These are phyloP conservation scores for Hypotaenidia okinawae DNA, from an alignment of 2,797 vertebrate species.

Conservation along the genomic window DNA sequence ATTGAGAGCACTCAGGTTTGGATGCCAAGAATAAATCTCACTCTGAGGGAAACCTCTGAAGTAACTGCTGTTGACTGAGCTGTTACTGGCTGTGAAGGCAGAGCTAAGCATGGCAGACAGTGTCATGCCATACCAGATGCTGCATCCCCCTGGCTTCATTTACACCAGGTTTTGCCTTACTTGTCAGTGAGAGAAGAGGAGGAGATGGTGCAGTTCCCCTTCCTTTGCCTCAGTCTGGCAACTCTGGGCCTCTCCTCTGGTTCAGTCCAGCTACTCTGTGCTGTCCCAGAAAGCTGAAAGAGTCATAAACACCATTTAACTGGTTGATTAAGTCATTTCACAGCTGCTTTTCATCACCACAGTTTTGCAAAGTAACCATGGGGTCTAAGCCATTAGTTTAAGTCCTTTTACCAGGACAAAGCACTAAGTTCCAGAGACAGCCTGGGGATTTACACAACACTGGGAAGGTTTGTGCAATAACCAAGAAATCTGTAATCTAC, in stretches of 20 bases:
- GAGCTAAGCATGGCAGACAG: conserved; percentile 43
- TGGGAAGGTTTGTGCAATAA: not conserved
- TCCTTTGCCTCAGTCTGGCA: not conserved
- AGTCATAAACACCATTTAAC: not conserved
- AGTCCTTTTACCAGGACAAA: not conserved
- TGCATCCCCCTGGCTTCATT: not conserved
- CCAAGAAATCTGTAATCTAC: not conserved
- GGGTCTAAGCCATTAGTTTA: not conserved
- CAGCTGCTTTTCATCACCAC: conserved; percentile 21
- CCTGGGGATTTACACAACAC: not conserved
- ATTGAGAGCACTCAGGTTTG: conserved; percentile 3
- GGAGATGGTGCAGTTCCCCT: not conserved
- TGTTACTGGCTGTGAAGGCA: conserved; percentile 49
- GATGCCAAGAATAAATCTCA: conserved; percentile 63
- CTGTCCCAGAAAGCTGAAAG: not conserved
- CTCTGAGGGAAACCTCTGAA: conserved; percentile 62
- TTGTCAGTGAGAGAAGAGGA: not conserved
- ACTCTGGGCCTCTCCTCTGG: not conserved
- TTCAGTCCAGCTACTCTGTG: not conserved
- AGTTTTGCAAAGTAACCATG: not conserved
- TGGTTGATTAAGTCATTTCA: not conserved
- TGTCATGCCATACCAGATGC: conserved; percentile 31
- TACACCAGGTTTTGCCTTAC: not conserved
- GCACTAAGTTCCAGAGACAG: not conserved
- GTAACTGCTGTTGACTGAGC: conserved; percentile 42